A percentile compares a stretch with the other conserved stretches of the same genome.
These are phyloP conservation scores for Merops nubicus DNA, from an alignment of 2,113 vertebrate species.

Conservation along the genomic window DNA sequence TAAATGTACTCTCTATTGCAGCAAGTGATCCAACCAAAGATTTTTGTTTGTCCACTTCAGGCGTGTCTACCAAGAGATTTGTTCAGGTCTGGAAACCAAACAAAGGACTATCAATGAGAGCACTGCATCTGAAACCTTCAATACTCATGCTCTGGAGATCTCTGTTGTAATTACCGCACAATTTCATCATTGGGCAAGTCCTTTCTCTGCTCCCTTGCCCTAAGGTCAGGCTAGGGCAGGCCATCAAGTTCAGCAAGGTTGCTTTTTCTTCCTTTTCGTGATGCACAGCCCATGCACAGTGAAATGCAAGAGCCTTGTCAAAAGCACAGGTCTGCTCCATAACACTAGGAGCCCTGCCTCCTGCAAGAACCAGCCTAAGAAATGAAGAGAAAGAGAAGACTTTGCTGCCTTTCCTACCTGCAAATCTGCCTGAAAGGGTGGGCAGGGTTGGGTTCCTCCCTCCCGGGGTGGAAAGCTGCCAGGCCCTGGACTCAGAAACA, in stretches of 20 bases:
- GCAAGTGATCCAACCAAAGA: background rate
- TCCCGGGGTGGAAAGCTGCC: background rate
- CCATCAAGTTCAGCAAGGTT: background rate
- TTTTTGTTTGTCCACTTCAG: background rate
- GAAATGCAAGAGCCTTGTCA: background rate
- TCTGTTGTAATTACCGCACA: rapidly evolving
- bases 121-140: background rate
- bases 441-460: background rate
- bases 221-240: background rate
- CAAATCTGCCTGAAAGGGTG: background rate
- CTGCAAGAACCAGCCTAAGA: background rate
- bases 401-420: background rate
- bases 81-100: background rate
- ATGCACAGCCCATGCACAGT: background rate
- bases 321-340: background rate
- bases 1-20: background rate
- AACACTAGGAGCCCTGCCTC: background rate
- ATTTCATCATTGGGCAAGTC: background rate
- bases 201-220: background rate
- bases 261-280: rapidly evolving
- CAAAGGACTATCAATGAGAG: background rate
- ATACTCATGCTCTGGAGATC: background rate
- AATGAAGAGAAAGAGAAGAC: background rate
- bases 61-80: background rate
- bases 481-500: background rate